phyloP scores from a whole-genome alignment of 2,113 vertebrate genomes.

The Xiphophorus hellerii region DNA sequence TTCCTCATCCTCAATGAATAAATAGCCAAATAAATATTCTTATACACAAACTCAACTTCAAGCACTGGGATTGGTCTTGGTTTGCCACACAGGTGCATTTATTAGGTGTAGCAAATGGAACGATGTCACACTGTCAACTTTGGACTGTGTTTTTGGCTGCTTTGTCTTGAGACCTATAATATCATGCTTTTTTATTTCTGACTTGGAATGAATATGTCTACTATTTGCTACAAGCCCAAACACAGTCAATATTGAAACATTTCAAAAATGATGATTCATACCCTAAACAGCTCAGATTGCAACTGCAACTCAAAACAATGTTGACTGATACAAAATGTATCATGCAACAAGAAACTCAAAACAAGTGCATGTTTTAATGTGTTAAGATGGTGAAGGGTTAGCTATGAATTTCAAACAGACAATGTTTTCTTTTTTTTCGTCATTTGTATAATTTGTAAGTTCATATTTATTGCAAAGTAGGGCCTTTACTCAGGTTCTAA shows the following conservation, averaged over 20 bases:
- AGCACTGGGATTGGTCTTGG: too few species aligned
- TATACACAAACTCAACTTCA: too few species aligned
- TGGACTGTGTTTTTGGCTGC: too few species aligned
- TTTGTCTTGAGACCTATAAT: background rate
- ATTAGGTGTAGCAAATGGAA: too few species aligned
- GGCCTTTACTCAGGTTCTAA: slow-evolving; percentile 18
- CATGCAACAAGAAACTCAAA: slow-evolving; percentile 52
- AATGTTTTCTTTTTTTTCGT: background rate
- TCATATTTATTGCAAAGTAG: background rate
- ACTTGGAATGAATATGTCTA: background rate
- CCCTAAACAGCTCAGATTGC: slow-evolving; percentile 42
- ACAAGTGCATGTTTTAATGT: slow-evolving; percentile 26
- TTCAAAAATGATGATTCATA: background rate
- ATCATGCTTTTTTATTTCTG: background rate
- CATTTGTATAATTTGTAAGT: background rate
- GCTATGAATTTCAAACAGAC: slow-evolving; percentile 8
- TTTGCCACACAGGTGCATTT: too few species aligned
- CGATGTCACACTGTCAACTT: too few species aligned
- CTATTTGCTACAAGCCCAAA: background rate
- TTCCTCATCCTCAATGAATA: too few species aligned
- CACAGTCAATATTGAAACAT: background rate
- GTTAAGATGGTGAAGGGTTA: slow-evolving; percentile 48
- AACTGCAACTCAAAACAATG: slow-evolving; percentile 63
- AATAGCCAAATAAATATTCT: too few species aligned
- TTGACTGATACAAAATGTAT: slow-evolving; percentile 57